Base-by-base conservation (phyloP, 2,888 invertebrate genomes). In the Epinotia nisella region DNA sequence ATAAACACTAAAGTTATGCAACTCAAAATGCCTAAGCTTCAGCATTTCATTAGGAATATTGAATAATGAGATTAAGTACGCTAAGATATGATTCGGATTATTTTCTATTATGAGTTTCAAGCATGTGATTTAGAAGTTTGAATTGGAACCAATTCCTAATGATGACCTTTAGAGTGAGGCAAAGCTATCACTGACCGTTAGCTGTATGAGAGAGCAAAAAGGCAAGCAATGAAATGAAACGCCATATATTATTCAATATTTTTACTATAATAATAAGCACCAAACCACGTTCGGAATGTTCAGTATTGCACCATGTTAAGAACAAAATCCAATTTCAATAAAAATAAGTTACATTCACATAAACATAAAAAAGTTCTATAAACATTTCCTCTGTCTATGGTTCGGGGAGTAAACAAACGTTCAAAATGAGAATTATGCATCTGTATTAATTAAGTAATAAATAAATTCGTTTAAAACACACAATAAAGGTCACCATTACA, bases 281-380 rank as follows among this genome's bases (percentile, higher is more conserved):
- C 92, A 93, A 92, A 93, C 92, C 85, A 90, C 79, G 92, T 93
- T 92, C 91, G 93, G 92, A 93, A 93, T 93, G 93, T 92, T 90
- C 90, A 86, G 88, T 91, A 92, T 92, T 92, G 92, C 92, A 92
- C 92, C 89, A 89, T 86, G 86, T 83, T 80, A 68, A 85, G 87
- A 90, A 90, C 86, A 87, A 83, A 86, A 87, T 83, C 85, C 85
- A 87, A 89, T 88, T 78, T 85, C 81, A 80, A 72, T 72, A 82
- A 79, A 80, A 80, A 83, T 81, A 81, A 82, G 78, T 81, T 82
- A 87, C 83, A 88, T 79, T 83, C 79, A 81, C 77, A 81, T 78
- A 80, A 83, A 76, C 67, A 72, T 61, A 79, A 82, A 84, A 80
- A 84, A 81, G 79, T 75, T 78, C 78, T 75, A 78, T 72, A 76